Evolutionary conservation across 2,888 invertebrate genomes (phyloP).

Genomic region (Linnaemya vulpina): DNA sequence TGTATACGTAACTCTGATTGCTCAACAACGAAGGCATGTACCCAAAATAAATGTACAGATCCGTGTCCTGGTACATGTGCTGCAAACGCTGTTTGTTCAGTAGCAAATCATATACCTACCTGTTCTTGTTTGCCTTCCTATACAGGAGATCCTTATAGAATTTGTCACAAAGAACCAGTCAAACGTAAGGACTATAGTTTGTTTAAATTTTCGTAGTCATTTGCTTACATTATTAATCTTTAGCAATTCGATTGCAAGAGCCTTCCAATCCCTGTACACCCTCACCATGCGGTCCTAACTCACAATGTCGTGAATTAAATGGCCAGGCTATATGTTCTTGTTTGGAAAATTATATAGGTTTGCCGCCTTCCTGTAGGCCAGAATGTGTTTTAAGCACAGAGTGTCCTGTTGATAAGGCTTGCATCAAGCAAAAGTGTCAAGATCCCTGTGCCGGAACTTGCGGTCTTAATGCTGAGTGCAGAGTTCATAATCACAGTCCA

Average conservation of each 20-base stretch:
- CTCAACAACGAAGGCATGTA: constrained; percentile 89
- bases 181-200: constrained; percentile 83
- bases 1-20: constrained; percentile 93
- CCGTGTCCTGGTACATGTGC: constrained; percentile 93
- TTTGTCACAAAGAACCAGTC: constrained; percentile 84
- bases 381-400: constrained; percentile 88
- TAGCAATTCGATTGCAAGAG: constrained; percentile 75
- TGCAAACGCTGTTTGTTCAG: constrained; percentile 89
- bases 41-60: constrained; percentile 91
- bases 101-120: constrained; percentile 92
- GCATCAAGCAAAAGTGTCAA: constrained; percentile 86
- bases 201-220: too few relatives aligned
- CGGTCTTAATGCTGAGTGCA: constrained; percentile 87
- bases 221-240: constrained; percentile 8
- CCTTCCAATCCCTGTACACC: constrained; percentile 84
- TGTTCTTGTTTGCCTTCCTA: constrained; percentile 90
- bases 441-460: constrained; percentile 87
- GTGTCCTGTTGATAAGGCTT: constrained; percentile 86
- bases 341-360: constrained; percentile 85
- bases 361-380: constrained; percentile 88
- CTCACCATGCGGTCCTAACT: constrained; percentile 88
- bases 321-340: constrained; percentile 87
- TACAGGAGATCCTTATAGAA: constrained; percentile 91
- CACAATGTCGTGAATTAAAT: constrained; percentile 86
- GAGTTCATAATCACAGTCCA: constrained; percentile 90